These are phyloP conservation scores for Meda fulgida DNA, from an alignment of 2,797 vertebrate genomes.

Conservation along the genomic window DNA sequence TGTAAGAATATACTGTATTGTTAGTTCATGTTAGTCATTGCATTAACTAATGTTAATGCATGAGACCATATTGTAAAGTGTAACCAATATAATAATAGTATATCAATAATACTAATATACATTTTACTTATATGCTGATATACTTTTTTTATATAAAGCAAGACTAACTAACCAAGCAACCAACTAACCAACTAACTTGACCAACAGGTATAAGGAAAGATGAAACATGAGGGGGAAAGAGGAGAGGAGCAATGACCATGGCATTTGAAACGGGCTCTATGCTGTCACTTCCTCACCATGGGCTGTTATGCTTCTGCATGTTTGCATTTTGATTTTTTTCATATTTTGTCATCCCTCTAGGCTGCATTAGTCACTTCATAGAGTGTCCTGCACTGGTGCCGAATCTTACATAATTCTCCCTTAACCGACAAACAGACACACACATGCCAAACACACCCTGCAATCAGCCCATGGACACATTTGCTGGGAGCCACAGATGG, in stretches of 20 bases:
- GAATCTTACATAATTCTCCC: constrained; percentile 52
- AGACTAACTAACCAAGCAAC: too few relatives aligned
- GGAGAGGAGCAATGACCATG: background rate
- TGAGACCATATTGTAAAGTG: too few relatives aligned
- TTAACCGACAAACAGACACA: constrained; percentile 41
- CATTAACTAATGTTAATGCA: too few relatives aligned
- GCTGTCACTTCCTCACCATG: constrained; percentile 34
- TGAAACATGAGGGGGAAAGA: background rate
- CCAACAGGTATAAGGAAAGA: constrained; percentile 25
- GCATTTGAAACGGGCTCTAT: constrained; percentile 43
- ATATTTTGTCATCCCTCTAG: constrained; percentile 49
- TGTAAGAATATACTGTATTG: too few relatives aligned
- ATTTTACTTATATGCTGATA: too few relatives aligned
- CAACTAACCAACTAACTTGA: too few relatives aligned
- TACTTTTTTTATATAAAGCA: too few relatives aligned
- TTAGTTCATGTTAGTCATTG: too few relatives aligned
- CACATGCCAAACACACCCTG: constrained; percentile 25
- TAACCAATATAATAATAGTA: too few relatives aligned
- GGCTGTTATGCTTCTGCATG: constrained; percentile 45
- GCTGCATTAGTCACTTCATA: constrained; percentile 48
- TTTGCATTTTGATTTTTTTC: constrained; percentile 51
- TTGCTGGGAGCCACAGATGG: constrained; percentile 20
- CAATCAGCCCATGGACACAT: constrained; percentile 46
- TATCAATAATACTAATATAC: too few relatives aligned
- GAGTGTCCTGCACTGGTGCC: constrained; percentile 38